Conservation (phyloP, 2,113 vertebrate genomes). For the Tyto alba region DNA sequence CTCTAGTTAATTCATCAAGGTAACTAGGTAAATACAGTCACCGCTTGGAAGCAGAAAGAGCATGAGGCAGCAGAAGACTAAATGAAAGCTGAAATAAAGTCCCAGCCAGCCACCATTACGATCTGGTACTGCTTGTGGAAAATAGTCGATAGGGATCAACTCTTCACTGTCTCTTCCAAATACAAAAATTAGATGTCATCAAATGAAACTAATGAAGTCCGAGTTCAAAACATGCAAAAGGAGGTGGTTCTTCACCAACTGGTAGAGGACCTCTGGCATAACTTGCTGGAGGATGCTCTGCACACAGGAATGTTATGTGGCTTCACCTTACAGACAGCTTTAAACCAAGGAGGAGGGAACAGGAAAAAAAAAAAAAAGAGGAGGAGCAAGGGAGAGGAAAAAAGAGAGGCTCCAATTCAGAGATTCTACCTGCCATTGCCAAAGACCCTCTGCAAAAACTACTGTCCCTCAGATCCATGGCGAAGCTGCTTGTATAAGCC, state of each 20-base stretch:
- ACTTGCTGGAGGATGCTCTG: background rate
- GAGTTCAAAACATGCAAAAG: background rate
- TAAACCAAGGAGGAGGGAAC: background rate
- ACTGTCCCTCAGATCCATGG: background rate
- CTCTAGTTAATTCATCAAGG: background rate
- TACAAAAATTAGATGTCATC: background rate
- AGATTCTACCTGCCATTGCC: background rate
- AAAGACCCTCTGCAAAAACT: background rate
- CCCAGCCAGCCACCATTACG: background rate
- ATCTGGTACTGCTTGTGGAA: background rate
- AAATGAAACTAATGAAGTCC: background rate
- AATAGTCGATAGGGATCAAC: background rate
- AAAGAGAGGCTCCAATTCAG: background rate
- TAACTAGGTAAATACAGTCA: background rate
- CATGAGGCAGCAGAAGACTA: background rate
- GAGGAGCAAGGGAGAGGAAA: accelerated
- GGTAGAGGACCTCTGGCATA: background rate
- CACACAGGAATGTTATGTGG: background rate
- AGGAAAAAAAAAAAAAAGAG: background rate
- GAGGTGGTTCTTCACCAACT: background rate
- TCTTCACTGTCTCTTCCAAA: background rate
- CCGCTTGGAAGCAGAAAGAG: background rate
- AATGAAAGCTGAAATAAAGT: background rate
- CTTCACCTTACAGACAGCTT: background rate
- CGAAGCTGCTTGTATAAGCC: background rate